Conservation (phyloP, 1,140 invertebrate species). For the Atta cephalotes region DNA sequence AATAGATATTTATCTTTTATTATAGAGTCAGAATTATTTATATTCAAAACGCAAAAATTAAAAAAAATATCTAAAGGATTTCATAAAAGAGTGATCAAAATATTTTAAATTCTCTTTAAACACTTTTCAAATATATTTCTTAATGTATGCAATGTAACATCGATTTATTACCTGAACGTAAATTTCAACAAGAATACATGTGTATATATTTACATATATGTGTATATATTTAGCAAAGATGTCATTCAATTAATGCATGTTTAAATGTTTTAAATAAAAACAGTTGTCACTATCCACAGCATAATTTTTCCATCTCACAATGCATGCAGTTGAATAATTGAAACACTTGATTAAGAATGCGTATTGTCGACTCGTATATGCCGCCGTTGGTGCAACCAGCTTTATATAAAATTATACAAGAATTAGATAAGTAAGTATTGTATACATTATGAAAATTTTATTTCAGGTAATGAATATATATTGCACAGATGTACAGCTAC, state of each 20-base stretch:
- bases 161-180: slow-evolving; percentile 7
- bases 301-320: slow-evolving; percentile 13
- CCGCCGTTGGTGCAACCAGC: not conserved
- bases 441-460: slow-evolving; percentile 15
- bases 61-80: not conserved
- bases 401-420: slow-evolving; percentile 20
- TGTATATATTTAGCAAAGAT: slow-evolving; percentile 1
- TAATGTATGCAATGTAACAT: not conserved
- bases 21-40: not conserved
- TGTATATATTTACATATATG: too few species aligned
- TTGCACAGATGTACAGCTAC: slow-evolving; percentile 80
- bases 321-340: slow-evolving; percentile 9
- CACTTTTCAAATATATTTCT: not conserved
- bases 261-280: slow-evolving; percentile 17
- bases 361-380: not conserved
- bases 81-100: not conserved
- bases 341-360: not conserved
- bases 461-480: slow-evolving; percentile 78
- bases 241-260: not conserved
- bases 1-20: slow-evolving; percentile 8
- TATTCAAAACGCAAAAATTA: not conserved
- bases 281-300: not conserved
- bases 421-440: slow-evolving; percentile 13
- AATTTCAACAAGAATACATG: slow-evolving; percentile 3
- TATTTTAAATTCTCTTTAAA: not conserved